A percentile compares a stretch with the other conserved stretches of the same genome.
Evolutionary conservation across 2,797 vertebrate genomes (phyloP).

Genomic region (Sciaenops ocellatus): DNA sequence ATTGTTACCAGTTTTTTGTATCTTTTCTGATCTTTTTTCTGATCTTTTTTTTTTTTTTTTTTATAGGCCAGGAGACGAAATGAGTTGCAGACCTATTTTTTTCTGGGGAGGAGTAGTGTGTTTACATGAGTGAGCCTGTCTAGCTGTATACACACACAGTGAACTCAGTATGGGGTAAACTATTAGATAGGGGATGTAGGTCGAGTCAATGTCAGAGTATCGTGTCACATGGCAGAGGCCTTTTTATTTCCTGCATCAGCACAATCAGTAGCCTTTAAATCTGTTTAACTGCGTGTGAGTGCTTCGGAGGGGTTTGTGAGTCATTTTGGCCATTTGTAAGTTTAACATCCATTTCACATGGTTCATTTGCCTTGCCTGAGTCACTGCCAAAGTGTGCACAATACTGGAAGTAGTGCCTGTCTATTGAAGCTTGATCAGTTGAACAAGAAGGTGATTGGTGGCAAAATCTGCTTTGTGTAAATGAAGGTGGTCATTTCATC

Average conservation of each 20-base stretch:
- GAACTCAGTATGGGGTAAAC: slow-evolving; percentile 44
- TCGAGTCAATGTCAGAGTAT: slow-evolving; percentile 62
- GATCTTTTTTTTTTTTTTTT: no score
- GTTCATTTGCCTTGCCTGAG: slow-evolving; percentile 7
- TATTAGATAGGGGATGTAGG: slow-evolving; percentile 63
- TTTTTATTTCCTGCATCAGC: slow-evolving; percentile 38
- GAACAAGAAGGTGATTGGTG: background rate
- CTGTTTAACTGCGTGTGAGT: background rate
- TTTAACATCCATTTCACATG: slow-evolving; percentile 21
- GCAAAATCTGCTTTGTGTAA: slow-evolving; percentile 17
- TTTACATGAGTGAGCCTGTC: background rate
- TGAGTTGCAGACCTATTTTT: background rate
- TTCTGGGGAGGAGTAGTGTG: background rate
- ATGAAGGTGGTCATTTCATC: slow-evolving; percentile 7
- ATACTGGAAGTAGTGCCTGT: background rate
- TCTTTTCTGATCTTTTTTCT: background rate
- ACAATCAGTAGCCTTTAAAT: slow-evolving; percentile 14
- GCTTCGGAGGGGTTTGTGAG: background rate
- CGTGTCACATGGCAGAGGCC: slow-evolving; percentile 30
- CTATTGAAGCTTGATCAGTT: background rate
- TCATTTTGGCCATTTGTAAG: slow-evolving; percentile 17
- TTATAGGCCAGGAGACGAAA: background rate
- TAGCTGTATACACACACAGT: background rate
- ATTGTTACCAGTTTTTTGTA: background rate
- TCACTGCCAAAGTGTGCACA: background rate